A percentile compares a stretch with the other conserved stretches of the same genome.
Conservation (phyloP, 2,113 vertebrate genomes). For the Tauraco erythrolophus region DNA sequence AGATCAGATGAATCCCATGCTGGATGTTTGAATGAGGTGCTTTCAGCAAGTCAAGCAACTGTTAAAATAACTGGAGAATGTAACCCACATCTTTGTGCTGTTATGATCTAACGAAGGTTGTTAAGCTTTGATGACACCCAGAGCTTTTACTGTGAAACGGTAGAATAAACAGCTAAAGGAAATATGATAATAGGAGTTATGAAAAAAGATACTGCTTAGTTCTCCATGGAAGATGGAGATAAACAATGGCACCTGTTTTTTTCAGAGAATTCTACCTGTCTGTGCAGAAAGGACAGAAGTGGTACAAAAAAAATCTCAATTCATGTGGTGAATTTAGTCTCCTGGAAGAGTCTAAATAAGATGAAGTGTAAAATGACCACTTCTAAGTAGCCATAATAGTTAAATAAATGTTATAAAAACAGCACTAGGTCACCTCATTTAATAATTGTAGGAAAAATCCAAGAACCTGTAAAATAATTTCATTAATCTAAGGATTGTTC, state of each 20-base stretch:
- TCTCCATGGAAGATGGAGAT: background rate
- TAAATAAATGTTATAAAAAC: background rate
- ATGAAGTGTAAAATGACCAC: background rate
- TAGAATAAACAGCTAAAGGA: background rate
- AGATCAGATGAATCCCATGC: background rate
- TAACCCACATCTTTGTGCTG: background rate
- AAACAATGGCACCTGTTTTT: background rate
- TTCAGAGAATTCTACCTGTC: background rate
- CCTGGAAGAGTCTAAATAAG: background rate
- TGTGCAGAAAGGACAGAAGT: background rate
- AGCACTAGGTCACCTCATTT: background rate
- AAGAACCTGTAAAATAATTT: background rate
- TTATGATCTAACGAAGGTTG: background rate
- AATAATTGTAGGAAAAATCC: background rate
- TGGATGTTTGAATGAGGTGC: background rate
- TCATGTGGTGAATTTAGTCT: background rate
- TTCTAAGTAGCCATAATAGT: background rate
- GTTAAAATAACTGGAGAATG: constrained; percentile 32
- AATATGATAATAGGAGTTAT: background rate
- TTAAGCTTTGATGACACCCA: background rate
- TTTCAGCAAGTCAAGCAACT: background rate
- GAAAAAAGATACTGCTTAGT: background rate
- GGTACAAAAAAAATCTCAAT: background rate
- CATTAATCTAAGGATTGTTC: background rate
- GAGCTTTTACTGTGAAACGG: background rate